Percentiles rank a stretch among this genome's conserved stretches.
Evolutionary conservation across 1,140 invertebrate genomes (phyloP).

Genomic region (Heliothis virescens): DNA sequence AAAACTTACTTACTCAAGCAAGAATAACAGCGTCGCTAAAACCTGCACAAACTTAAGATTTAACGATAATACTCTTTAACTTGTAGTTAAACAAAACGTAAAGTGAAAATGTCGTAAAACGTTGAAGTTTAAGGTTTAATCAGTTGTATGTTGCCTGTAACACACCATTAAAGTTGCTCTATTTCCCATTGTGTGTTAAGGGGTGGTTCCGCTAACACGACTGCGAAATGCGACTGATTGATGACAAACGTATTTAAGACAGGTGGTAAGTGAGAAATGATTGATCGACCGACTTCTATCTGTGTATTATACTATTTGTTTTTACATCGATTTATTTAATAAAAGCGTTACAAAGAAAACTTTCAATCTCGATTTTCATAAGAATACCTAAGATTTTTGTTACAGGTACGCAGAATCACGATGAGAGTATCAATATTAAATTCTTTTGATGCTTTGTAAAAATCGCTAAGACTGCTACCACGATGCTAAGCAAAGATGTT

Average conservation of each 20-base stretch:
- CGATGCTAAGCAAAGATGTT: not conserved
- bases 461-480: not conserved
- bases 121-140: slow-evolving; percentile 36
- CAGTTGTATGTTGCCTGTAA: slow-evolving; percentile 29
- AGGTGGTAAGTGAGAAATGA: not conserved
- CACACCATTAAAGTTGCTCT: slow-evolving; percentile 23
- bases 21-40: not conserved
- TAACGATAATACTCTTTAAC: slow-evolving; percentile 1
- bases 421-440: no score
- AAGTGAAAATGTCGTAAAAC: slow-evolving; percentile 7
- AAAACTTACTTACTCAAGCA: no score
- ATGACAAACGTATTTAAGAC: not conserved
- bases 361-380: no score
- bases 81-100: slow-evolving; percentile 3
- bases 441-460: not conserved
- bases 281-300: no score
- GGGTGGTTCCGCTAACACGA: not conserved
- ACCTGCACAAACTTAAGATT: slow-evolving; percentile 9
- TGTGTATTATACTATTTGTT: no score
- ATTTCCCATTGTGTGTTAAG: slow-evolving; percentile 12
- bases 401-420: no score
- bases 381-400: no score
- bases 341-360: no score
- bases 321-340: no score
- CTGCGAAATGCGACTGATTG: not conserved